Conservation (phyloP, 2,888 invertebrate species). For the Orchesellides sinensis region DNA sequence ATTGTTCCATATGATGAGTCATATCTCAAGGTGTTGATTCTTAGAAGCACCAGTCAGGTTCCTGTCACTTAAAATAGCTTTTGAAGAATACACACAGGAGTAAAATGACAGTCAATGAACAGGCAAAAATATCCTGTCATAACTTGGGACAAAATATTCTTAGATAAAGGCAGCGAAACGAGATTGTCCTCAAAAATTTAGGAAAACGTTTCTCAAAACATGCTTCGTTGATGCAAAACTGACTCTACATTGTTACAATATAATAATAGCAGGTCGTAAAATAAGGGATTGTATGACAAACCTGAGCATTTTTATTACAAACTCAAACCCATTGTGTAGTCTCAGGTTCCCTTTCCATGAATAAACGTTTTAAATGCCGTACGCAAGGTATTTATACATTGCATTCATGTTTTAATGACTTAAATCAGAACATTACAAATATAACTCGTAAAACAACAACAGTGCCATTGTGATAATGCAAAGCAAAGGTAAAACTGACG, state of each 20-base stretch:
- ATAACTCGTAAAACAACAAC: too few relatives aligned
- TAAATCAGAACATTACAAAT: too few relatives aligned
- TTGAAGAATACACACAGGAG: background rate
- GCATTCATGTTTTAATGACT: too few relatives aligned
- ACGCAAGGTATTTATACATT: too few relatives aligned
- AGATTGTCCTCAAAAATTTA: background rate
- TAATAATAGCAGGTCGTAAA: background rate
- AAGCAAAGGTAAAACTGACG: too few relatives aligned
- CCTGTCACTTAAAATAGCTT: conserved; percentile 6
- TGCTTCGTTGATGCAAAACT: too few relatives aligned
- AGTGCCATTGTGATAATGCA: too few relatives aligned
- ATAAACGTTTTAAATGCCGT: too few relatives aligned
- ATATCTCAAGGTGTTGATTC: conserved; percentile 29
- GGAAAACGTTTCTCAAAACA: conserved; percentile 21
- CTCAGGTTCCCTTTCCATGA: too few relatives aligned
- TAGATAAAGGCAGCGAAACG: background rate
- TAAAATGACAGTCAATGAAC: background rate
- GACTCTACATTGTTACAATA: too few relatives aligned
- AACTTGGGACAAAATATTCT: background rate
- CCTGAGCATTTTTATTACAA: too few relatives aligned
- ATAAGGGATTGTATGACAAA: background rate
- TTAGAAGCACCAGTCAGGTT: background rate
- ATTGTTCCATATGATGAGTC: conserved; percentile 25
- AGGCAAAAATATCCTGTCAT: conserved; percentile 3
- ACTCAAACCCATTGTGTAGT: too few relatives aligned